These are phyloP conservation scores for Acestrorhynchus altus DNA, from an alignment of 2,797 vertebrate species.

Conservation along the genomic window DNA sequence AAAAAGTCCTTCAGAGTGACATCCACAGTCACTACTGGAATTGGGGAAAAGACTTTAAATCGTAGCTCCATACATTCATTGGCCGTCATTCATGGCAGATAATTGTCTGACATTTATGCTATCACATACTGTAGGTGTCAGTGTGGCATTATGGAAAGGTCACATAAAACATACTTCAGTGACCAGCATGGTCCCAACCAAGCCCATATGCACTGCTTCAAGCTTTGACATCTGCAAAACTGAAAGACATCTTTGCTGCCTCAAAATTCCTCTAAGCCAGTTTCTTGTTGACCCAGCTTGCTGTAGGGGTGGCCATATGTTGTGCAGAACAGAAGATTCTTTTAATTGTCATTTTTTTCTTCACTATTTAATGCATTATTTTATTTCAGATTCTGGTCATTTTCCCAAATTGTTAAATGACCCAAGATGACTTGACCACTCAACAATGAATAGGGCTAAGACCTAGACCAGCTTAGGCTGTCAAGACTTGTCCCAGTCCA, in stretches of 20 bases:
- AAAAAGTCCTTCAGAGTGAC: conserved; percentile 28
- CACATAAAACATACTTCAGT: conserved; percentile 20
- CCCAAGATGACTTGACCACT: not conserved
- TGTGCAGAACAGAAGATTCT: not conserved
- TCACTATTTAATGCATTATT: not conserved
- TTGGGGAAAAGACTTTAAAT: not conserved
- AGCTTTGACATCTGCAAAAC: conserved; percentile 47
- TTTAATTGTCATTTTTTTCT: not conserved
- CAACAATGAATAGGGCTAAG: not conserved
- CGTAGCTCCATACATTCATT: conserved; percentile 21
- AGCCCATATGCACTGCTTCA: conserved; percentile 14
- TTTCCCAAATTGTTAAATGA: not conserved
- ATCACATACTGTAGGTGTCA: conserved; percentile 31
- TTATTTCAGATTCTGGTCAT: not conserved
- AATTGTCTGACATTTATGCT: conserved; percentile 32
- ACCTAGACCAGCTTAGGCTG: no score
- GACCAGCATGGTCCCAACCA: conserved; percentile 24
- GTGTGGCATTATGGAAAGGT: conserved; percentile 32
- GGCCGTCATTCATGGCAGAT: conserved; percentile 15
- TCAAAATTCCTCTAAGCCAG: conserved; percentile 12
- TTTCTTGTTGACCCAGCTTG: conserved; percentile 8
- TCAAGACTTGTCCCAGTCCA: not conserved
- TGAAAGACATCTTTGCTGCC: conserved; percentile 26
- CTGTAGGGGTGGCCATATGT: not conserved
- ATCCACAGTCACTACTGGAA: conserved; percentile 20